A percentile compares a stretch with the other conserved stretches of the same genome.
Conservation (phyloP, 2,113 vertebrate species). For the Symphodus melops region DNA sequence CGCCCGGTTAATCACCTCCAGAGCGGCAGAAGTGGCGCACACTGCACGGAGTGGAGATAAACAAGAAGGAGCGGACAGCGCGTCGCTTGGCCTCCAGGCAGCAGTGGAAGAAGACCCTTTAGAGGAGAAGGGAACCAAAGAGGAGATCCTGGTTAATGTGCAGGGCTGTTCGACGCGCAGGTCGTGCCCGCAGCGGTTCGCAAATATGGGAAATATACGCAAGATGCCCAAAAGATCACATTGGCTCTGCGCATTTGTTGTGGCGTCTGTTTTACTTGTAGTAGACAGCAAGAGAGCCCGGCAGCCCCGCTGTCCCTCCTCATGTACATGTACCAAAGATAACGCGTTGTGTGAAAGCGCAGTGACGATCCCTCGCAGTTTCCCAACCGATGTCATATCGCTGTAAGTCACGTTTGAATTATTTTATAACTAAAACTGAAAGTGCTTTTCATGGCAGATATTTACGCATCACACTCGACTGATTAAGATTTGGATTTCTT, state of each 20-base stretch:
- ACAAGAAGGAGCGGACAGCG: slow-evolving; percentile 48
- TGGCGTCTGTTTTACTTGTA: slow-evolving; percentile 59
- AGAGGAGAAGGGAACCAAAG: slow-evolving; percentile 24
- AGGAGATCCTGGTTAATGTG: slow-evolving; percentile 62
- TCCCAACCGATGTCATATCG: slow-evolving; percentile 94
- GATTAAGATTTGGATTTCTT: slow-evolving; percentile 10
- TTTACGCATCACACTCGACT: background rate
- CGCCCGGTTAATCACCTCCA: slow-evolving; percentile 31
- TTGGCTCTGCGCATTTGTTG: slow-evolving; percentile 49
- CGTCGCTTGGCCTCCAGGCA: slow-evolving; percentile 57
- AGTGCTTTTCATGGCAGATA: background rate
- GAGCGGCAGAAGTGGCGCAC: slow-evolving; percentile 20
- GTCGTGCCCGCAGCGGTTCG: slow-evolving; percentile 58
- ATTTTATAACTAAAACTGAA: background rate
- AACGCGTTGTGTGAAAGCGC: slow-evolving; percentile 97
- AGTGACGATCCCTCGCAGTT: slow-evolving; percentile 92
- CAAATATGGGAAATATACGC: slow-evolving; percentile 61
- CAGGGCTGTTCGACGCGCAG: slow-evolving; percentile 57
- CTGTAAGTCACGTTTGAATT: slow-evolving; percentile 87
- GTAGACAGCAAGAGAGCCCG: slow-evolving; percentile 89
- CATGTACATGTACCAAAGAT: slow-evolving; percentile 99
- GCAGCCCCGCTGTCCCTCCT: slow-evolving; percentile 91
- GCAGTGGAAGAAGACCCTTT: slow-evolving; percentile 2
- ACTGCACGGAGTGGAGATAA: slow-evolving; percentile 24
- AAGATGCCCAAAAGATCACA: slow-evolving; percentile 36